These are phyloP conservation scores for Pseudomyrmex sp. DNA, from an alignment of 1,140 invertebrate genomes.

Conservation along the genomic window DNA sequence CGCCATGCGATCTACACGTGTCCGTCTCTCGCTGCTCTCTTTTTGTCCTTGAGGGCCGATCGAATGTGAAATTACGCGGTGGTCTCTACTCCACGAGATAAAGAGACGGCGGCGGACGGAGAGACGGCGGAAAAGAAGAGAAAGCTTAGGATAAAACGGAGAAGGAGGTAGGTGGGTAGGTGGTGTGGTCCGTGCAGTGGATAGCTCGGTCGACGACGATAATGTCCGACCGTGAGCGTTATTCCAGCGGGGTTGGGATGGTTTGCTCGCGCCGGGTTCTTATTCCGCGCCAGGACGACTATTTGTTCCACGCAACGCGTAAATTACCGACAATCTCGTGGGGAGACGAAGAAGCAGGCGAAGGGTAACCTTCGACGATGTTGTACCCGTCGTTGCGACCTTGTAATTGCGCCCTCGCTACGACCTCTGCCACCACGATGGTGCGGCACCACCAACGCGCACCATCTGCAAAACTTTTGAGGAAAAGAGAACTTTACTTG, in stretches of 20 bases:
- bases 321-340: constrained; percentile 69
- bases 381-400: constrained; percentile 36
- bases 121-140: constrained; percentile 7
- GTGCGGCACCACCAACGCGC: neutral
- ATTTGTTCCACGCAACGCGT: constrained; percentile 75
- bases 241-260: constrained; percentile 60
- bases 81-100: constrained; percentile 33
- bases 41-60: constrained; percentile 67
- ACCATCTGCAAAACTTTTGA: neutral
- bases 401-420: neutral
- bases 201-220: constrained; percentile 65
- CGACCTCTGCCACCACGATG: too few relatives aligned
- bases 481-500: neutral
- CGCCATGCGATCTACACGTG: constrained; percentile 51
- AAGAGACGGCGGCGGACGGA: neutral
- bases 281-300: constrained; percentile 66
- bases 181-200: constrained; percentile 12
- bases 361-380: constrained; percentile 36
- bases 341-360: constrained; percentile 2
- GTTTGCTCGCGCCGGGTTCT: constrained; percentile 62
- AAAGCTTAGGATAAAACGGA: neutral
- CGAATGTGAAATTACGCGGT: constrained; percentile 70
- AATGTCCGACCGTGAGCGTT: constrained; percentile 71
- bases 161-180: neutral
- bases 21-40: constrained; percentile 33